Evolutionary conservation across 2,888 invertebrate genomes (phyloP), one percentile per base, ranked within the genome.

Genomic region (Mesoligia furuncula): DNA sequence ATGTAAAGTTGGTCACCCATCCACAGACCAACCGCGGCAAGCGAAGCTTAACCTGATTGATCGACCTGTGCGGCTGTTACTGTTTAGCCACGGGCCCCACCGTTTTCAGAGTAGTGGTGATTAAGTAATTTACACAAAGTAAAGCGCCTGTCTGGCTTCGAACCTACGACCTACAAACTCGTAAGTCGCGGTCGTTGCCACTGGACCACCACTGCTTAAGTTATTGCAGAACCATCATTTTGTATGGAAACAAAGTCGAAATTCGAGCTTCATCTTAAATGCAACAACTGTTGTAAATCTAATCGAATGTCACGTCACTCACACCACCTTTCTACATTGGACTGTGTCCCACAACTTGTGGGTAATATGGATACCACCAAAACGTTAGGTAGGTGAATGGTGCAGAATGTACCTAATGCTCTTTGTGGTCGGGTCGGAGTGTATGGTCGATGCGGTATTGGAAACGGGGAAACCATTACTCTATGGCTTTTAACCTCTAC

Each of bases 401-500:
- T 39, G 13, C 31, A 9, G 27, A 24, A 27, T 65, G 24, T 57
- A 48, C 9, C 48, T 48, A 42, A 75, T 20, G 36, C 1, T 36
- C 5, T 57, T 73, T 57, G 73, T 54, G 83, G 83, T 73, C 15
- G 51, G 51, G 57, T 74, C 67, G 24, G 48, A 31, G 24, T 31
- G 13, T 48, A 57, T 24, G 62, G 62, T 66, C 80, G n/a, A 54
- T 20, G 59, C 9, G 51, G 59, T 77, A 66, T 59, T 69, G 51
- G 68, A 72, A 74, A 84, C 17, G 51, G 71, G 48, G 71, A 83
- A 77, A 61, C 15, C 11, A 36, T 59, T 5, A 0, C 48, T 73
- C 20, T 48, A 20, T 61, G 57, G 31, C 77, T 68, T 73, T 64
- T 84, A 67, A 84, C 77, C 59, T 81, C 13, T n/a, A 31, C n/a